These are phyloP conservation scores for Oceanodroma leucorhoa DNA, from an alignment of 2,797 vertebrate species.

Conservation along the genomic window DNA sequence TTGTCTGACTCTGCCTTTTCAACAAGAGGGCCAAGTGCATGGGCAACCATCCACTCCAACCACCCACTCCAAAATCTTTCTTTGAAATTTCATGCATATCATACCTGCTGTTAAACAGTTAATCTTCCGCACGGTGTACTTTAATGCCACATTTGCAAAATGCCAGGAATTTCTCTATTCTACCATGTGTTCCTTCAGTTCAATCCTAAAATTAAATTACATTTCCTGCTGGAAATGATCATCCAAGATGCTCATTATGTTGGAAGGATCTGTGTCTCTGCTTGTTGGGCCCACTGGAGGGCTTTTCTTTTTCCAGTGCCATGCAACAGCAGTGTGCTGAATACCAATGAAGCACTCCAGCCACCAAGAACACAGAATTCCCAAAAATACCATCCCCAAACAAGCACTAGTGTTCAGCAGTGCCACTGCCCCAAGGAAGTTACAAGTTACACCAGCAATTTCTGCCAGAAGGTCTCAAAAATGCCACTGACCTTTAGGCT, in stretches of 20 bases:
- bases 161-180: not conserved
- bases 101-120: not conserved
- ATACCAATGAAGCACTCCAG: not conserved
- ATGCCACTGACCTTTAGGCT: not conserved
- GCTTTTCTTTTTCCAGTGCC: not conserved
- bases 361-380: not conserved
- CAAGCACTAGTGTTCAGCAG: not conserved
- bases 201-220: not conserved
- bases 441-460: not conserved
- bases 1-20: not conserved
- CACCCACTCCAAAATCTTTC: not conserved
- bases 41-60: not conserved
- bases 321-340: not conserved
- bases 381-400: not conserved
- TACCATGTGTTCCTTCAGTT: not conserved
- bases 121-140: accelerated
- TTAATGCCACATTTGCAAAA: not conserved
- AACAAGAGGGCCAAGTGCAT: accelerated
- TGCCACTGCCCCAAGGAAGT: not conserved
- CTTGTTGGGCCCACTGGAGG: not conserved
- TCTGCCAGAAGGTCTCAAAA: not conserved
- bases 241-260: not conserved
- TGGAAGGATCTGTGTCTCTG: not conserved
- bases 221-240: not conserved
- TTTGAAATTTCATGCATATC: not conserved